These are phyloP conservation scores for Meda fulgida DNA, from an alignment of 2,797 vertebrate species.

Conservation along the genomic window DNA sequence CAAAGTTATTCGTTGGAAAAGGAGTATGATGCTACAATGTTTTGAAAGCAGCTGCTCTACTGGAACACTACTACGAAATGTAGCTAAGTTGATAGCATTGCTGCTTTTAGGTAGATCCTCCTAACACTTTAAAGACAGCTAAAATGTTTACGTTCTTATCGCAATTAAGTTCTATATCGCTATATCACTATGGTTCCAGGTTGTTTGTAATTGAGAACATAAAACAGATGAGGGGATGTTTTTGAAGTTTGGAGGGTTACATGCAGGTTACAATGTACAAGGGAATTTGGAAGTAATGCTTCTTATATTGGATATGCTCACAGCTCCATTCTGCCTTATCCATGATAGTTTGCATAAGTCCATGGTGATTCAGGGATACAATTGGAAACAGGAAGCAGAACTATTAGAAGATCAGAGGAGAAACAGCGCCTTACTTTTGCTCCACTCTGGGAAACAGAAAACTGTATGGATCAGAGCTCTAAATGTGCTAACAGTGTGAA, in stretches of 20 bases:
- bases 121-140: background rate
- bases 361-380: slow-evolving; percentile 16
- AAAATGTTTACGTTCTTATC: slow-evolving; percentile 3
- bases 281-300: slow-evolving; percentile 81
- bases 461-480: background rate
- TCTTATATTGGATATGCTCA: slow-evolving; percentile 78
- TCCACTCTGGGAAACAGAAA: background rate
- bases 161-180: background rate
- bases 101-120: background rate
- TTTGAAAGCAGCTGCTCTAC: background rate
- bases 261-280: slow-evolving; percentile 75
- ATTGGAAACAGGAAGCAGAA: slow-evolving; percentile 9
- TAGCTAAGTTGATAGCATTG: background rate
- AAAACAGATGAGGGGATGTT: background rate
- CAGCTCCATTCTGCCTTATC: slow-evolving; percentile 62
- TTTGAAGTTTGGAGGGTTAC: slow-evolving; percentile 70
- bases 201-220: slow-evolving; percentile 16
- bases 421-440: background rate
- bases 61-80: background rate
- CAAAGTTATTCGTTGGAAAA: background rate
- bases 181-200: background rate
- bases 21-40: background rate
- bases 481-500: background rate
- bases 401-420: slow-evolving; percentile 15
- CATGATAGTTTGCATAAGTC: slow-evolving; percentile 29